phyloP scores from a whole-genome alignment of 2,797 vertebrate genomes.

The Pseudopleuronectes americanus region DNA sequence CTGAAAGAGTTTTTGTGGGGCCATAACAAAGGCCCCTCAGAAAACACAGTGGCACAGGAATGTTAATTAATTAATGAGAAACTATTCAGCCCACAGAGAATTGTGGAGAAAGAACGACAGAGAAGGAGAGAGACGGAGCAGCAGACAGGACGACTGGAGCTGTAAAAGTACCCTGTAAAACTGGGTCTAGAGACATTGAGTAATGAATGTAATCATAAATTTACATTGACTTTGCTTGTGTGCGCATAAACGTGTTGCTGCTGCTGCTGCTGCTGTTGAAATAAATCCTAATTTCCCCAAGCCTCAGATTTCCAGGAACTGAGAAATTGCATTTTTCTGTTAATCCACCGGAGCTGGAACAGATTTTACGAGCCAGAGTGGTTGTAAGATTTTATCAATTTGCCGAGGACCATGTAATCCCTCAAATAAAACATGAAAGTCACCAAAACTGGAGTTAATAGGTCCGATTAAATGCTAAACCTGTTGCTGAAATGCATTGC shows the following conservation, averaged over 20 bases:
- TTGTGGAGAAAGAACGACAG: slow-evolving; percentile 35
- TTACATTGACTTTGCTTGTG: slow-evolving; percentile 2
- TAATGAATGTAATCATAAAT: slow-evolving; percentile 16
- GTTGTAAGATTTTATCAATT: slow-evolving; percentile 45
- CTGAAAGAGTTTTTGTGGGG: slow-evolving; percentile 81
- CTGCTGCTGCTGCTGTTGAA: slow-evolving; percentile 6
- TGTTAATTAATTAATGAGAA: slow-evolving; percentile 87
- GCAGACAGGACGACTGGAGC: slow-evolving; percentile 37
- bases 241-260: neutral
- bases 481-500: neutral
- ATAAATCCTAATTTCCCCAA: slow-evolving; percentile 27
- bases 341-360: slow-evolving; percentile 40
- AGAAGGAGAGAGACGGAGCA: neutral
- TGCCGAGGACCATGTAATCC: slow-evolving; percentile 32
- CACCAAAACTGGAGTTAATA: slow-evolving; percentile 27
- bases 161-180: slow-evolving; percentile 20
- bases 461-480: slow-evolving; percentile 16
- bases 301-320: slow-evolving; percentile 36
- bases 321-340: slow-evolving; percentile 22
- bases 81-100: slow-evolving; percentile 69
- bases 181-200: slow-evolving; percentile 28
- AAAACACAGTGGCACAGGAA: slow-evolving; percentile 83
- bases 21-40: slow-evolving; percentile 82
- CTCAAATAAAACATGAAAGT: slow-evolving; percentile 44
- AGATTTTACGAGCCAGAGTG: slow-evolving; percentile 26